phyloP scores from a whole-genome alignment of 2,888 invertebrate species.

The Byasa hedistus region DNA sequence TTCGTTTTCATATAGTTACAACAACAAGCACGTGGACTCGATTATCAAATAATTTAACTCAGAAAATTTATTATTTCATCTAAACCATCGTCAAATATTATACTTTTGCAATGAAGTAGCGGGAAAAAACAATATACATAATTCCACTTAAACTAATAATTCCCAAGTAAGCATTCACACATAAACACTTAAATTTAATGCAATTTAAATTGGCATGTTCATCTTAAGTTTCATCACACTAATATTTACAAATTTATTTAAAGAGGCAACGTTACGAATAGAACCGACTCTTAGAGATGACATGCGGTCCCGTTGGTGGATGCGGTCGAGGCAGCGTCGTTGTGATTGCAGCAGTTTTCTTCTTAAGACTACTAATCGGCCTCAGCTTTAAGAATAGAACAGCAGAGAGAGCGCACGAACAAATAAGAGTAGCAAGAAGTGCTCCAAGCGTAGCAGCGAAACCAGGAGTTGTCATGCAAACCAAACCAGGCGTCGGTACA shows the following conservation, averaged over 20 bases:
- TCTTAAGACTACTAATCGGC: conserved; percentile 81
- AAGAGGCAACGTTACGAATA: conserved; percentile 80
- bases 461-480: conserved; percentile 97
- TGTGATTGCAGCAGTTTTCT: conserved; percentile 75
- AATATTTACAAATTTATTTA: conserved; percentile 77
- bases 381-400: conserved; percentile 90
- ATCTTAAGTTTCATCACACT: conserved; percentile 78
- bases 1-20: not conserved
- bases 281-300: conserved; percentile 82
- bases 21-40: not conserved
- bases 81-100: not conserved
- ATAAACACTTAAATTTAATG: conserved; percentile 65
- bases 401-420: conserved; percentile 92
- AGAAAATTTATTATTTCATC: not conserved
- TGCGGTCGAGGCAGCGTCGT: conserved; percentile 74
- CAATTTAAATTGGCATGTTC: conserved; percentile 67
- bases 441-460: conserved; percentile 92
- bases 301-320: conserved; percentile 66
- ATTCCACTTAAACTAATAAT: conserved; percentile 27
- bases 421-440: conserved; percentile 88
- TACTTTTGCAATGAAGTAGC: not conserved
- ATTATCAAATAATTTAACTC: conserved; percentile 4
- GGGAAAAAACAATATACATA: conserved; percentile 2
- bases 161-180: conserved; percentile 31
- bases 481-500: conserved; percentile 85